These are phyloP conservation scores for Eucera pruinosa DNA, from an alignment of 2,888 invertebrate species.

Conservation along the genomic window DNA sequence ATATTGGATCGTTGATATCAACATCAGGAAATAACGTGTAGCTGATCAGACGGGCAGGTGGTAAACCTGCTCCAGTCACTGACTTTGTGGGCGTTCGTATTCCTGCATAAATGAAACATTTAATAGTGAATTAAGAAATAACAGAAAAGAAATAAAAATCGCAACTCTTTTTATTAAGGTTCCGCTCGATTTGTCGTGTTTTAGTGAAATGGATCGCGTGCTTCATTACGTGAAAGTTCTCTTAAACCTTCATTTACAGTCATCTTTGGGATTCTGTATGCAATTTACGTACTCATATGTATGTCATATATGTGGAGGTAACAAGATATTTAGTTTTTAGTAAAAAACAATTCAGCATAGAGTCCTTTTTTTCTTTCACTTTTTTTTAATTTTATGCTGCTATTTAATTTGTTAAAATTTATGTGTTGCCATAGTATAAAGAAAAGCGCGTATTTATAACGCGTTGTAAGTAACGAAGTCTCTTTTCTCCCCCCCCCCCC, in stretches of 20 bases:
- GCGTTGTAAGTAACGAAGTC: neutral
- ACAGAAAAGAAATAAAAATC: neutral
- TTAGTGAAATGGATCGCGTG: neutral
- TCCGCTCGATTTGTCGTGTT: neutral
- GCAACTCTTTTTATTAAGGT: neutral
- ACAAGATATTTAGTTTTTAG: too few relatives aligned
- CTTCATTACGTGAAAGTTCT: neutral
- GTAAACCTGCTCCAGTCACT: constrained; percentile 88
- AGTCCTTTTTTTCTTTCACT: too few relatives aligned
- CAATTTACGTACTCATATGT: neutral
- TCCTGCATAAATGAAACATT: constrained; percentile 84
- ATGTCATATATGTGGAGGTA: too few relatives aligned
- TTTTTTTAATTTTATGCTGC: too few relatives aligned
- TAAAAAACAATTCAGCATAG: too few relatives aligned
- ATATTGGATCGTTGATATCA: constrained; percentile 89
- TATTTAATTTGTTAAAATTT: too few relatives aligned
- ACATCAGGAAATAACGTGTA: constrained; percentile 89
- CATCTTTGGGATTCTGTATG: neutral
- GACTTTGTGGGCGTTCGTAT: constrained; percentile 88
- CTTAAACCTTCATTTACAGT: neutral
- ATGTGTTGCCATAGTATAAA: too few relatives aligned
- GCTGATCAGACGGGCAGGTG: constrained; percentile 90
- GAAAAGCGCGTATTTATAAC: neutral
- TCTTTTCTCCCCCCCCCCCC: neutral
- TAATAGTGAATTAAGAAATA: neutral